Evolutionary conservation across 2,888 invertebrate species (phyloP), one percentile per base, ranked within the genome.

Genomic region (Tenthredo livida): DNA sequence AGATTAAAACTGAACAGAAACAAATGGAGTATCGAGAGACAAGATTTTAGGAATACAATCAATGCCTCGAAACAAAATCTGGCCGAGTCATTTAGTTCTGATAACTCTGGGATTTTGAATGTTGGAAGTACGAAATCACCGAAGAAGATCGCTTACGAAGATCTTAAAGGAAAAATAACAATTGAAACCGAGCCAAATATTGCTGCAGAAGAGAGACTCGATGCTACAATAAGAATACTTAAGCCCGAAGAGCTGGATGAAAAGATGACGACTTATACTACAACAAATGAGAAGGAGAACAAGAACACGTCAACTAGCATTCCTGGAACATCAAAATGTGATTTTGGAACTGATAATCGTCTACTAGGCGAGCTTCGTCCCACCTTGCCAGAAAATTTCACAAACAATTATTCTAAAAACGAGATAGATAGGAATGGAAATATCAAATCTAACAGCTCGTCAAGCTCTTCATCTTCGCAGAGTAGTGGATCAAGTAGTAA

Each of bases 1-100:
- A 80, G 54, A 58, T 17, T 80, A 12, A 58, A 61, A 61, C 58
- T 80, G 10, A 80, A 61, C 2, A 80, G 80, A 80, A 40, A 61
- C 15, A 80, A 37, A 7, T 80, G 80, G 80, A 80, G 10, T 37
- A 21, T 33, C 10, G 37, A 40, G 0, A 33, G 12, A 37, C 12
- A 21, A 37, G 15, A 80, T 80, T n/a, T 21, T 21, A 4, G 17
- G 15, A 40, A 40, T 61, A 25, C 9, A 10, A 80, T 12, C 21
- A 40, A 61, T 61, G 40, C 9, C 5, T 37, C n/a, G 0, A 61
- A 21, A 15, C 40, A 0, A 40, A 80, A 6, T 33, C 40, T n/a
- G 12, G 58, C 9, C n/a, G 37, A 25, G 7, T 37, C 61, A n/a
- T 12, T 21, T 61, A n/a, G 9, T 37, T 61, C 58, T 21, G 61